phyloP scores from a whole-genome alignment of 2,888 invertebrate genomes.

The Chloroclystis v-ata region DNA sequence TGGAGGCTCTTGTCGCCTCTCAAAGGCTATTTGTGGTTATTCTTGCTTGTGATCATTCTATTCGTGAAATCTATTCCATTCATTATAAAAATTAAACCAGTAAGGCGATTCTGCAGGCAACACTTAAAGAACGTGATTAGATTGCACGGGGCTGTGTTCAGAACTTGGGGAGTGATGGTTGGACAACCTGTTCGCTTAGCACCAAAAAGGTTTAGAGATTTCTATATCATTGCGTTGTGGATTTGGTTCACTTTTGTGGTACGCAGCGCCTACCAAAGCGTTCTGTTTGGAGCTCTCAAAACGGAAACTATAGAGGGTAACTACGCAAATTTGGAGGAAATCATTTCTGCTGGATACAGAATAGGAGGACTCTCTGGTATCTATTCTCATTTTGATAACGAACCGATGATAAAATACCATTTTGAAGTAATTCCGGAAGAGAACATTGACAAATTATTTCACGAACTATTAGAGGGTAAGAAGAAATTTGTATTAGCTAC shows the following conservation, averaged over 20 bases:
- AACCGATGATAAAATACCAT: slow-evolving; percentile 44
- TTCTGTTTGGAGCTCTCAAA: slow-evolving; percentile 57
- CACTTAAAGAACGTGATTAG: slow-evolving; percentile 47
- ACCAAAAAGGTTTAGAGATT: slow-evolving; percentile 56
- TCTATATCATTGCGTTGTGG: slow-evolving; percentile 57
- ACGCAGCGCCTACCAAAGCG: slow-evolving; percentile 60
- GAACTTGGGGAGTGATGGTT: slow-evolving; percentile 56
- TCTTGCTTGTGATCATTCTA: slow-evolving; percentile 44
- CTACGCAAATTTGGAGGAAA: slow-evolving; percentile 49
- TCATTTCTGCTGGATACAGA: slow-evolving; percentile 44
- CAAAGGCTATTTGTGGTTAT: slow-evolving; percentile 56
- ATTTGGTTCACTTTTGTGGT: slow-evolving; percentile 62
- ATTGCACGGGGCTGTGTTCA: slow-evolving; percentile 44
- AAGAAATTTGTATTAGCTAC: slow-evolving; percentile 53
- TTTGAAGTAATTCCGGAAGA: slow-evolving; percentile 49
- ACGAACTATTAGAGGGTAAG: slow-evolving; percentile 44
- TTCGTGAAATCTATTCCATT: slow-evolving; percentile 50
- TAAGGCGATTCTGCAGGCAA: slow-evolving; percentile 42
- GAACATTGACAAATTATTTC: slow-evolving; percentile 48
- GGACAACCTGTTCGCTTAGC: slow-evolving; percentile 53
- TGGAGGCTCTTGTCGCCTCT: slow-evolving; percentile 56
- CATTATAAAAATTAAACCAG: slow-evolving; percentile 38
- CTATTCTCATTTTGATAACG: slow-evolving; percentile 53
- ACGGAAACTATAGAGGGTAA: slow-evolving; percentile 50
- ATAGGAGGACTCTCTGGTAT: slow-evolving; percentile 56